Base-by-base conservation (phyloP, 64 coral and sea anemone genomes). In the Pachyseris speciosa region DNA sequence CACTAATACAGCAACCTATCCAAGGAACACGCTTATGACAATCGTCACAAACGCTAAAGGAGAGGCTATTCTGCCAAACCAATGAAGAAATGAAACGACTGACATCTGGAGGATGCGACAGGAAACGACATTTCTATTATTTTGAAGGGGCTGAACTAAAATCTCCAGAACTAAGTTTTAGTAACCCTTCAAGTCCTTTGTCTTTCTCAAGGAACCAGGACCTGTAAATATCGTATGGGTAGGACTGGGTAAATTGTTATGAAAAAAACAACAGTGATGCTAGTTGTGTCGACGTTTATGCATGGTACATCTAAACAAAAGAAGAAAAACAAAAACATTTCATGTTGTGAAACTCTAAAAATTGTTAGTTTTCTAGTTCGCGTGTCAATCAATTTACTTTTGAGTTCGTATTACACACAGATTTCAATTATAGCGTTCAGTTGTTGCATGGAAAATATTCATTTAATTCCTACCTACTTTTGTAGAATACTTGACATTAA, bases 201-300 rank as follows among this genome's bases (percentile, higher is more conserved):
- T 43, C 10, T n/a, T 34, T 85, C 6, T 53, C 11, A 13, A 15
- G 36, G 8, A n/a, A 8, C 27, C 34, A 85, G 5, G 59, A 27
- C 33, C 40, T 85, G 12, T 34, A 43, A 5, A 69, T 85, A 7
- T 85, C 33, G 59, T 69, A 33, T 47, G 26, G 20, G 19, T 61
- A 85, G 63, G 83, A 85, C 36, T 67, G 31, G 36, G 22, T 25
- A 43, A 41, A 85, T 45, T 36, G 13, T 50, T 26, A 17, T 45
- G 83, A 85, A 13, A 12, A 0, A 22, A 5, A 65, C 33, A 65
- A 63, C 16, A 64, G 30, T 47, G 83, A 61, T 13, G 68, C 40
- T 13, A 9, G 16, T 16, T 10, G 42, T 3, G 27, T 85, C 2
- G 83, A 85, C 49, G 83, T 85, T 17, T 85, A 68, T 69, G 83